phyloP scores from a whole-genome alignment of 2,113 vertebrate species.

The Otis tarda region DNA sequence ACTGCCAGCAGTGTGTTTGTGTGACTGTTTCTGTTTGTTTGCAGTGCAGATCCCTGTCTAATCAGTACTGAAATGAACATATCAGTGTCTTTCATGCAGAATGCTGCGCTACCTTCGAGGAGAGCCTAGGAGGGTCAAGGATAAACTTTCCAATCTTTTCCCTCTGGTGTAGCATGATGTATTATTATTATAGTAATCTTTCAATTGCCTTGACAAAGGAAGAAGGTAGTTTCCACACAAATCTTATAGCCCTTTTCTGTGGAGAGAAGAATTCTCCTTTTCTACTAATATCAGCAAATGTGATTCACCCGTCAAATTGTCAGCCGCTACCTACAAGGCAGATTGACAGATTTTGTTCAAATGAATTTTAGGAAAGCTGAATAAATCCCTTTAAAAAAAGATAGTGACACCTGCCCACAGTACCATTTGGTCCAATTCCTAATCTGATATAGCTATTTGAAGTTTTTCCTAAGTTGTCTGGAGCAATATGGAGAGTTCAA shows the following conservation, averaged over 20 bases:
- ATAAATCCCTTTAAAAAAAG: constrained; percentile 12
- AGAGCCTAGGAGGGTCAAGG: background rate
- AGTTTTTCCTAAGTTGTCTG: background rate
- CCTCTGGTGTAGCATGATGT: background rate
- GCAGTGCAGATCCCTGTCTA: background rate
- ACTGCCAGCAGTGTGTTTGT: background rate
- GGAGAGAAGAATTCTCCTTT: background rate
- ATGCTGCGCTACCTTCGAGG: background rate
- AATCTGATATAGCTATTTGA: background rate
- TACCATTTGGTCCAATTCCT: background rate
- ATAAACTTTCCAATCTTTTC: background rate
- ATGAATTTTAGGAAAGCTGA: background rate
- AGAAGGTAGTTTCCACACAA: background rate
- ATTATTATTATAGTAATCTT: background rate
- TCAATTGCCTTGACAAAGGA: background rate
- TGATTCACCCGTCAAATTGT: constrained; percentile 8
- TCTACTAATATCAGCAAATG: background rate
- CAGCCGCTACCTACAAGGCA: background rate
- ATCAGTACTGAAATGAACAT: background rate
- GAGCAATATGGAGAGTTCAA: background rate
- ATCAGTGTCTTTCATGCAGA: background rate
- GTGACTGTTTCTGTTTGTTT: background rate
- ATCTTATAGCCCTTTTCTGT: background rate
- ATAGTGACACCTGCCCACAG: background rate
- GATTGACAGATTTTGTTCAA: constrained; percentile 12